Conservation (phyloP, 2,888 invertebrate genomes). For the Dolichopus griseipennis region DNA sequence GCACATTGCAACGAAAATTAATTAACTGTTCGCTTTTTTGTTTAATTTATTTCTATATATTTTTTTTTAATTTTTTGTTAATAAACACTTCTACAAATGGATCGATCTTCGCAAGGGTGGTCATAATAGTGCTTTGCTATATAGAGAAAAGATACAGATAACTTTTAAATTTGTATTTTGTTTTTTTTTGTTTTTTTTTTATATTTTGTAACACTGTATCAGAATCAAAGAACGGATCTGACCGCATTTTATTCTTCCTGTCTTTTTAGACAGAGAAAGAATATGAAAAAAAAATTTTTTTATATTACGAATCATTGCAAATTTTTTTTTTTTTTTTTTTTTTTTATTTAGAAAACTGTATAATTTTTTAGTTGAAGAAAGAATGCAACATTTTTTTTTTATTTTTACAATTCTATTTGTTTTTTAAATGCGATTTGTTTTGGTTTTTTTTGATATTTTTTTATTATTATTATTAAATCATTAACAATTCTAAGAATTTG, state of each 20-base stretch:
- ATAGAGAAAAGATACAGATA: too few relatives aligned
- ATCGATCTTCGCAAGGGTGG: background rate
- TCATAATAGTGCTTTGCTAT: background rate
- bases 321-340: too few relatives aligned
- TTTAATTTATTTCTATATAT: too few relatives aligned
- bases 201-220: background rate
- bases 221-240: constrained; percentile 18
- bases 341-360: background rate
- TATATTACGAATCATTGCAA: too few relatives aligned
- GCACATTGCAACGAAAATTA: background rate
- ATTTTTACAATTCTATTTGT: background rate
- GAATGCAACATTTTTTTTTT: too few relatives aligned
- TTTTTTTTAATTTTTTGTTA: too few relatives aligned
- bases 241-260: constrained; percentile 19
- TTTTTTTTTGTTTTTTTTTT: background rate
- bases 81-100: too few relatives aligned
- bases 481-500: background rate
- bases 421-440: background rate
- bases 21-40: background rate
- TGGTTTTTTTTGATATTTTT: background rate
- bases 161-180: background rate
- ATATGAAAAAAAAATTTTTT: background rate
- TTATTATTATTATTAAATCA: background rate
- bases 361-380: background rate
- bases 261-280: constrained; percentile 3